Evolutionary conservation across 1,140 invertebrate species (phyloP).

Genomic region (Apis cerana): DNA sequence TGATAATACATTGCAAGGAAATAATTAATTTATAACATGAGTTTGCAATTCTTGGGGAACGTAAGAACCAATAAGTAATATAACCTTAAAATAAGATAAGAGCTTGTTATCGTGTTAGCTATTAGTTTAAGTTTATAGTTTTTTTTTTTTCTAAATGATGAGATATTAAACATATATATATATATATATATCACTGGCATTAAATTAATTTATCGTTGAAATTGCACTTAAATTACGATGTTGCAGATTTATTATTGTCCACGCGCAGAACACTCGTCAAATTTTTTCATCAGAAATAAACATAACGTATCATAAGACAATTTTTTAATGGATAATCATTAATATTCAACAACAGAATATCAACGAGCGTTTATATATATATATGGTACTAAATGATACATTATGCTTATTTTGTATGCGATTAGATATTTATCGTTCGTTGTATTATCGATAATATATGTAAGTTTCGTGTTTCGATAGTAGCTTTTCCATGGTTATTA

Average conservation of each 20-base stretch:
- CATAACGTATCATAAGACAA: background rate
- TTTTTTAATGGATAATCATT: background rate
- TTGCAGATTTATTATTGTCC: background rate
- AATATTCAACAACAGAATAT: background rate
- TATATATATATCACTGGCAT: background rate
- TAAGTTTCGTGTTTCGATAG: conserved; percentile 12
- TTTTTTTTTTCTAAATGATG: background rate
- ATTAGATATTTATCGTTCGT: conserved; percentile 7
- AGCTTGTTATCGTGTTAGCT: conserved; percentile 9
- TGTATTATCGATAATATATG: conserved; percentile 31
- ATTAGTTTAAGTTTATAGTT: background rate
- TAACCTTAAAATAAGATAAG: background rate
- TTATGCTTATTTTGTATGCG: background rate
- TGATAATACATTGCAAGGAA: background rate
- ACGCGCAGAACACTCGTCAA: background rate
- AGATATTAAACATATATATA: background rate
- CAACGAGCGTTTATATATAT: background rate
- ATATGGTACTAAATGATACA: background rate
- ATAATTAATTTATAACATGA: conserved; percentile 22
- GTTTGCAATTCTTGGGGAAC: background rate
- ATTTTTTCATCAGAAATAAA: background rate
- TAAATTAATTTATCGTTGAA: conserved; percentile 2
- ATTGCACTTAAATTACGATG: background rate
- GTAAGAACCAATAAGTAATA: background rate
- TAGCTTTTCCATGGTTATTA: conserved; percentile 11